Conservation (phyloP, 2,113 vertebrate genomes). For the Tamias sibiricus region DNA sequence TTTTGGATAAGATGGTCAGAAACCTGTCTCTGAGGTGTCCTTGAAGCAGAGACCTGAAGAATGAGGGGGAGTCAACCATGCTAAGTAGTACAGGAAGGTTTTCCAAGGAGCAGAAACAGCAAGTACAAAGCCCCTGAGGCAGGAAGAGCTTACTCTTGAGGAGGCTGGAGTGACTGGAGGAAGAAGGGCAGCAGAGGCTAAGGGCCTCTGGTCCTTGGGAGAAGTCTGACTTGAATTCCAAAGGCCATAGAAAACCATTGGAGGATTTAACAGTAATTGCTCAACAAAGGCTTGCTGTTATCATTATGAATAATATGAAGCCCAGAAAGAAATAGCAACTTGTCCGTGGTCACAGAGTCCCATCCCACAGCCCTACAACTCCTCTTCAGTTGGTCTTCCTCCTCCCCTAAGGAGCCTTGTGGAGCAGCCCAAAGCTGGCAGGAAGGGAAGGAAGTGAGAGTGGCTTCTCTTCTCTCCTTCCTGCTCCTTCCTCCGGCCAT, state of each 20-base stretch:
- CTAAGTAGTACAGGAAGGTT: background rate
- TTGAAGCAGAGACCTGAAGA: slow-evolving; percentile 9
- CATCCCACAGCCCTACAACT: background rate
- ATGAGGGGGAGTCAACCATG: background rate
- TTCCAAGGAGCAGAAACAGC: slow-evolving; percentile 35
- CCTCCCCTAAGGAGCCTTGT: slow-evolving; percentile 30
- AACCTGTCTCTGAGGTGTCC: background rate
- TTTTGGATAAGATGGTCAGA: background rate
- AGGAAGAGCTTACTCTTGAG: slow-evolving; percentile 14
- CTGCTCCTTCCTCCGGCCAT: slow-evolving; percentile 85
- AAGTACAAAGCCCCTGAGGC: slow-evolving; percentile 77
- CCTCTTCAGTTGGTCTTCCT: slow-evolving; percentile 20
- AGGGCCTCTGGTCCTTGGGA: background rate
- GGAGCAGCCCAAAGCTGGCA: slow-evolving; percentile 84
- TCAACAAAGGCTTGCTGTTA: slow-evolving; percentile 66
- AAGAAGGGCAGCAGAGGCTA: background rate
- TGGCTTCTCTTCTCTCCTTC: slow-evolving; percentile 77
- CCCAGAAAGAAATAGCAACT: slow-evolving; percentile 81
- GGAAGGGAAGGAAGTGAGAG: slow-evolving; percentile 72
- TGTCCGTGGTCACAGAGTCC: slow-evolving; percentile 62
- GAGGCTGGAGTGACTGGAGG: background rate
- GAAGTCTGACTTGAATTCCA: slow-evolving; percentile 39
- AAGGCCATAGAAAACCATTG: slow-evolving; percentile 41
- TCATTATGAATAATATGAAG: slow-evolving; percentile 69
- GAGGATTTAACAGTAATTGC: slow-evolving; percentile 71